Percentiles rank a stretch among this genome's conserved stretches.
These are phyloP conservation scores for Amphiprion ocellaris DNA, from an alignment of 2,113 vertebrate species.

Conservation along the genomic window DNA sequence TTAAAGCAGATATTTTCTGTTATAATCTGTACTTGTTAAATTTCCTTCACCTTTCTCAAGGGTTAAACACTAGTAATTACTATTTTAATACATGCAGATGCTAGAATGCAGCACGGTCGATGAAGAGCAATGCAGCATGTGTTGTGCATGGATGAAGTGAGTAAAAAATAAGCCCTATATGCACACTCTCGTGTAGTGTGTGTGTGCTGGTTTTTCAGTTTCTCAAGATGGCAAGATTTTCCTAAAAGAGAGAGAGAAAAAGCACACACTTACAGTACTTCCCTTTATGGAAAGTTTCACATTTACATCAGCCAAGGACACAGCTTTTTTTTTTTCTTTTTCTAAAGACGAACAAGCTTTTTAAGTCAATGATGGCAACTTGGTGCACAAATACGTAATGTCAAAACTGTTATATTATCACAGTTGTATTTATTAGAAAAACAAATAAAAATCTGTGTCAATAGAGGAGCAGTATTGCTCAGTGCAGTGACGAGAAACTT, in stretches of 20 bases:
- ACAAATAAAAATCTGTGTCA: neutral
- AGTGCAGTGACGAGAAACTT: neutral
- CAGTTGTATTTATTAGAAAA: neutral
- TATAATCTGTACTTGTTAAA: too few species aligned
- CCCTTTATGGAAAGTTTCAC: slow-evolving; percentile 16
- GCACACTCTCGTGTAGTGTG: too few species aligned
- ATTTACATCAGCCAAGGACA: neutral
- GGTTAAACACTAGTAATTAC: too few species aligned
- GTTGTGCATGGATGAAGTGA: neutral
- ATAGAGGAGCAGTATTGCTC: neutral
- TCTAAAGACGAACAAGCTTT: too few species aligned
- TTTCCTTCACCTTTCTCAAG: too few species aligned
- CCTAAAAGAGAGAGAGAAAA: neutral
- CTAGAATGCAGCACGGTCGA: neutral
- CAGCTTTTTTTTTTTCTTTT: neutral
- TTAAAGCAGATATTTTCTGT: neutral
- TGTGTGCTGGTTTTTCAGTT: too few species aligned
- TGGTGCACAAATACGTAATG: too few species aligned
- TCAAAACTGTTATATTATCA: neutral
- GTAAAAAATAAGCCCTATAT: neutral
- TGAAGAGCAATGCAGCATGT: neutral
- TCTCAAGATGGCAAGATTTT: too few species aligned
- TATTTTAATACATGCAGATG: neutral
- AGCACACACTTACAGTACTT: neutral
- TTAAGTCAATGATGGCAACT: too few species aligned